Evolutionary conservation across 2,888 invertebrate species (phyloP), one percentile per base, ranked within the genome.

Genomic region (Xylota segnis): DNA sequence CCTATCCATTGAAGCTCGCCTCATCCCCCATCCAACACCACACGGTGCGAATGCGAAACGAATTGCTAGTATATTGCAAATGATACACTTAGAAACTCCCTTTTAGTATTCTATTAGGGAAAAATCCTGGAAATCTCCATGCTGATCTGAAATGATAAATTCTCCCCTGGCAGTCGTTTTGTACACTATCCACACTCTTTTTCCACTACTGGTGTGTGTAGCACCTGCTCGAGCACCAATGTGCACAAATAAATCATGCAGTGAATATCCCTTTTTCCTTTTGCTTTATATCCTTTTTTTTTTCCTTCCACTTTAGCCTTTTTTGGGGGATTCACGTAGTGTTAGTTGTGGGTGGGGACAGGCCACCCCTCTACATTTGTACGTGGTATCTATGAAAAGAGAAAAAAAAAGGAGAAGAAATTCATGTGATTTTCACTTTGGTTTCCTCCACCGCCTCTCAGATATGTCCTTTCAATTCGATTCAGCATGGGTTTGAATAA

Each of bases 101-200:
- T 81, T 70, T 84, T 75, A 71, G 84, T 71, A 84, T 84, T 84
- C 84, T 76, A 84, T 81, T 81, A 75, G 52, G 54, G 18, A 68
- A 52, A 70, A 84, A 81, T 81, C 79, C 83, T 71, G 75, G 18
- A 78, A 79, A 84, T 84, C 84, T 84, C 84, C 79, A 71, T 79
- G 74, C 84, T 79, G 84, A 84, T 84, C 79, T 84, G 52, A 84
- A 84, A 84, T 84, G 84, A 79, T 84, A 84, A 84, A 84, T 84
- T 75, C 70, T 84, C 79, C 84, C 84, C 18, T 84, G 84, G 79
- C 79, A 79, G 70, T 79, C 84, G 75, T 84, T 79, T 79, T 75
- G 70, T 71, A 52, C 81, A 63, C 75, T 75, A 77, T 77, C 65
- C 52, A 47, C 47, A 23, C 59, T 3, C 75, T 40, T 50, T 3